Base-by-base conservation (phyloP, 2,113 vertebrate species). In the Vulpes ferrilata region DNA sequence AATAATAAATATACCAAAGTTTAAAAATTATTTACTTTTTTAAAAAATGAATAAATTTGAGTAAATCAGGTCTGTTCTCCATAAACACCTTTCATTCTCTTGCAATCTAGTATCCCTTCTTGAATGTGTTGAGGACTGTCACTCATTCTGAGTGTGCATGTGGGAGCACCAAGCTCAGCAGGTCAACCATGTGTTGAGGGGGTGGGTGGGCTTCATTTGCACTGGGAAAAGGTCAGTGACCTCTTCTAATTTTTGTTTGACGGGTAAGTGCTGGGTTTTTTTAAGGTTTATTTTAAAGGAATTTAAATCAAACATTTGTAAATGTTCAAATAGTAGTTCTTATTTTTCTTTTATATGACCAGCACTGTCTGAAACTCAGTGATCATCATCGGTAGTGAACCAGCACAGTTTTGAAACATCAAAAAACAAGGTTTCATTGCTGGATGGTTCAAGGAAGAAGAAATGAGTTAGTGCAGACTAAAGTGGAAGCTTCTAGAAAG, bases 261-360 rank as follows among this genome's bases (percentile, higher is more conserved):
- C 23, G 69, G 9, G 20, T 84, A 64, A 13, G 38, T 90, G n/a
- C 2, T 92, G 25, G 73, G 5, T 62, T 78, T 76, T 76, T 91
- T 92, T 95, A 92, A 95, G 85, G 23, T 43, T 96, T n/a, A 35
- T 86, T 85, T 95, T 88, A n/a, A 94, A 80, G 10, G 15, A 88
- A n/a, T 87, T 93, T 12, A 71, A 86, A 53, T 93, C 25, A 93
- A 62, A 22, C 3, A 25, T 65, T 93, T 88, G 79, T 4, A 69
- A 86, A 64, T 78, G 7, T 32, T 86, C 64, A 79, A 78, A 59
- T 78, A 89, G 32, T 83, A 57, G 19, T 35, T 67, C 17, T 48
- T 84, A 3, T 69, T 82, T 55, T 95, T 93, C 2, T 83, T 84
- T 92, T 35, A 25, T 76, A 7, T 73, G 15, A 10, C 74, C 92